phyloP scores from a whole-genome alignment of 2,113 vertebrate species.

The Hemibates koningsi region DNA sequence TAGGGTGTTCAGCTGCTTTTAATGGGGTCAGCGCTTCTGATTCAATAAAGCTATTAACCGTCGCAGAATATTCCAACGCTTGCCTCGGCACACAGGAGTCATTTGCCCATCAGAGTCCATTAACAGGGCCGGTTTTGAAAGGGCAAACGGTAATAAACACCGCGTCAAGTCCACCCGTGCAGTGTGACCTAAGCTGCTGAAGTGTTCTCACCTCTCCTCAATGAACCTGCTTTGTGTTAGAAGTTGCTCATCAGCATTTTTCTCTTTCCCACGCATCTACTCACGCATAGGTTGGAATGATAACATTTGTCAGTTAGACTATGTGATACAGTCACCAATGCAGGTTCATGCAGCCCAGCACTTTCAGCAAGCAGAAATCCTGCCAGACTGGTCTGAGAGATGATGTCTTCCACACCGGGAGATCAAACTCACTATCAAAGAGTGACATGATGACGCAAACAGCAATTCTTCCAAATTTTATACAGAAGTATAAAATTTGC shows the following conservation, averaged over 20 bases:
- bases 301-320: constrained; percentile 12
- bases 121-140: constrained; percentile 7
- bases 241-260: constrained; percentile 35
- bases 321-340: constrained; percentile 43
- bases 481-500: background rate
- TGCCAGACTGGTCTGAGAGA: constrained; percentile 48
- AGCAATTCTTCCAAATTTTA: background rate
- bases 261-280: constrained; percentile 27
- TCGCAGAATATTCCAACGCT: constrained; percentile 47
- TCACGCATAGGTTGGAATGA: background rate
- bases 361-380: background rate
- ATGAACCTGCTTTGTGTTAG: background rate
- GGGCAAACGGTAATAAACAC: background rate
- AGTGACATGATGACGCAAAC: background rate
- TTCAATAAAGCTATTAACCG: constrained; percentile 60
- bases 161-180: background rate
- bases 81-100: constrained; percentile 2
- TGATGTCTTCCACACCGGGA: background rate
- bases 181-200: constrained; percentile 14
- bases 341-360: constrained; percentile 26
- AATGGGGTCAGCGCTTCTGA: constrained; percentile 66
- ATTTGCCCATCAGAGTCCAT: constrained; percentile 33
- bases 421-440: background rate
- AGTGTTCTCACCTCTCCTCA: constrained; percentile 14
- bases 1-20: constrained; percentile 62